phyloP scores from a whole-genome alignment of 2,797 vertebrate species.

The Macroramphosus scolopax region DNA sequence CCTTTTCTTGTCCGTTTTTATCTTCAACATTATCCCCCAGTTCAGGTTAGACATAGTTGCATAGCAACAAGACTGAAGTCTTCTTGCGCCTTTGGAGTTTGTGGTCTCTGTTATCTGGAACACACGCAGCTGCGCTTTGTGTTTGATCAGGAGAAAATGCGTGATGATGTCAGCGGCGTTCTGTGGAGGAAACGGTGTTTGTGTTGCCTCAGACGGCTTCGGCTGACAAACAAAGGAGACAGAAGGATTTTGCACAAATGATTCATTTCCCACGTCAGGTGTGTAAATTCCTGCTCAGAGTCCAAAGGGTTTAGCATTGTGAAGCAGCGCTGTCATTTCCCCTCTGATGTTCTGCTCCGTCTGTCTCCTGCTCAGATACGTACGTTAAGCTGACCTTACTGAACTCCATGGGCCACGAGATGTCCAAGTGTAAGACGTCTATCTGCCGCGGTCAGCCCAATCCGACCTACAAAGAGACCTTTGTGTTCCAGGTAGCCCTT shows the following conservation, averaged over 20 bases:
- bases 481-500: conserved; percentile 95
- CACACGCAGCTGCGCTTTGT: conserved; percentile 40
- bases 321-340: too few relatives aligned
- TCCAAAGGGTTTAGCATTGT: too few relatives aligned
- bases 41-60: conserved; percentile 63
- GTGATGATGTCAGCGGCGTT: too few relatives aligned
- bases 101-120: conserved; percentile 41
- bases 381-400: conserved; percentile 91
- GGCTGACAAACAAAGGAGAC: conserved; percentile 9
- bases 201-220: conserved; percentile 31
- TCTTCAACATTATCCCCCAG: conserved; percentile 28
- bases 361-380: too few relatives aligned
- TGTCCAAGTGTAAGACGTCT: conserved; percentile 93
- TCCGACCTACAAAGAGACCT: conserved; percentile 96
- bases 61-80: conserved; percentile 66
- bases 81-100: conserved; percentile 41
- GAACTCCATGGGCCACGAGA: conserved; percentile 92
- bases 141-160: conserved; percentile 62
- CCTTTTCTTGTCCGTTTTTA: conserved; percentile 40
- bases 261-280: neutral
- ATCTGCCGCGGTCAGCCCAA: conserved; percentile 91
- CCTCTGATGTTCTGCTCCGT: too few relatives aligned
- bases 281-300: too few relatives aligned
- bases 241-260: conserved; percentile 59
- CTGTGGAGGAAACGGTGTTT: conserved; percentile 24